Evolutionary conservation across 2,888 invertebrate genomes (phyloP).

Genomic region (Xestia sexstrigata): DNA sequence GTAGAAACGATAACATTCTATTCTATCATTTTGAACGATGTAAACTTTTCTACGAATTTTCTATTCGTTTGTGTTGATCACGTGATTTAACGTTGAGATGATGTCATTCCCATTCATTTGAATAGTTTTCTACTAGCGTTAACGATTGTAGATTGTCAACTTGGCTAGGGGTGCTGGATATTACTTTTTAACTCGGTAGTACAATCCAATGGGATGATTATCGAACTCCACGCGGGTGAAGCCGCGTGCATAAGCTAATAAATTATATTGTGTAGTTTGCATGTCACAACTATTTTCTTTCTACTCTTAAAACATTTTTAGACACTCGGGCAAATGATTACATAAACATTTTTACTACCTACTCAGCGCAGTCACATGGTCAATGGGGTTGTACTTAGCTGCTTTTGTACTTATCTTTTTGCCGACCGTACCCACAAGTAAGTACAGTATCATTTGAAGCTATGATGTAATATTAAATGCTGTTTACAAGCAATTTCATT

Average conservation of each 20-base stretch:
- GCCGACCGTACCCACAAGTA: neutral
- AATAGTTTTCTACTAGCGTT: too few species aligned
- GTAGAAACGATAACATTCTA: too few species aligned
- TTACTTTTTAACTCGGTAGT: neutral
- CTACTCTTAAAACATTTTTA: neutral
- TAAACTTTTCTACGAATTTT: too few species aligned
- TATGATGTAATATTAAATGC: slow-evolving; percentile 50
- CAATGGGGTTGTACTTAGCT: neutral
- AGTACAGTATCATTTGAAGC: slow-evolving; percentile 22
- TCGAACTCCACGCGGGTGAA: neutral
- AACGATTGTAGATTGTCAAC: too few species aligned
- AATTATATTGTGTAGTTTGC: neutral
- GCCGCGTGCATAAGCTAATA: neutral
- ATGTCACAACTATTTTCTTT: neutral
- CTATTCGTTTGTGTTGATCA: too few species aligned
- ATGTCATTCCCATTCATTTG: too few species aligned
- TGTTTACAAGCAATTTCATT: slow-evolving; percentile 47
- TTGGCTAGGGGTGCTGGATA: too few species aligned
- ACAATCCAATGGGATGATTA: too few species aligned
- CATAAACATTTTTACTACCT: neutral
- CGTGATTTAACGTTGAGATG: too few species aligned
- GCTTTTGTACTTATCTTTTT: neutral
- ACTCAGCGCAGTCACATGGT: neutral
- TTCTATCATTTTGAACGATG: too few species aligned
- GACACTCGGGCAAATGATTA: neutral